Base-by-base conservation (phyloP, 2,113 vertebrate species). In the Mormyrus iriodes region DNA sequence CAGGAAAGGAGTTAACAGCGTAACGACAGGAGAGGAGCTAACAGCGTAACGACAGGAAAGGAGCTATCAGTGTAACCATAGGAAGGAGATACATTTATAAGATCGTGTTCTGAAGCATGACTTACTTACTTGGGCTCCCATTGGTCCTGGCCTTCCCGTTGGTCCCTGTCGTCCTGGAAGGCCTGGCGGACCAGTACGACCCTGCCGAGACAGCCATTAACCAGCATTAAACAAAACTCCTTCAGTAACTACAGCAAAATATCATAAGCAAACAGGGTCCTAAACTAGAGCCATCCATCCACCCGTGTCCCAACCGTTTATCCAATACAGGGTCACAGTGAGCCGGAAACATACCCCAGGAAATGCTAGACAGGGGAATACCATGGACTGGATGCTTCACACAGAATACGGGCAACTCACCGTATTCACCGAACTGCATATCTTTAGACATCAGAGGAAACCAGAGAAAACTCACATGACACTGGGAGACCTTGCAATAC, bases 131-230 rank as follows among this genome's bases (percentile, higher is more conserved):
- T 95, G 96, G 10, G 93, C 94, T 92, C 98, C 98, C 44, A 93
- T 94, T 90, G 96, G 94, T 89, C 98, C 98, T 58, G 96, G 95
- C 95, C 95, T 96, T 92, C 98, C 98, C 39, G 93, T 1, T 0
- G 95, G 92, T 91, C 98, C 98, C 90, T 94, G 97, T 95, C 96
- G 97, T 69, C 98, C 98, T 85, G 97, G 97, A 79, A 96, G 95
- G 0, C 98, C 98, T 1, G 96, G 96, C 89, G 96, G 95, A 88
- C 98, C 98, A 58, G 96, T 96, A 85, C 95, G 98, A 42, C 98
- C 98, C 98, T 99, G 94, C 53, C 55, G 73, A 13, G n/a, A 52
- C 17, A 21, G 4, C n/a, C 24, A 31, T 7, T 61, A 61, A 31
- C 65, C 51, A 48, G 27, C 51, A 35, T 35, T 2, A 27, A 49